Base-by-base conservation (phyloP, 2,113 vertebrate genomes). In the Syngnathoides biaculeatus region DNA sequence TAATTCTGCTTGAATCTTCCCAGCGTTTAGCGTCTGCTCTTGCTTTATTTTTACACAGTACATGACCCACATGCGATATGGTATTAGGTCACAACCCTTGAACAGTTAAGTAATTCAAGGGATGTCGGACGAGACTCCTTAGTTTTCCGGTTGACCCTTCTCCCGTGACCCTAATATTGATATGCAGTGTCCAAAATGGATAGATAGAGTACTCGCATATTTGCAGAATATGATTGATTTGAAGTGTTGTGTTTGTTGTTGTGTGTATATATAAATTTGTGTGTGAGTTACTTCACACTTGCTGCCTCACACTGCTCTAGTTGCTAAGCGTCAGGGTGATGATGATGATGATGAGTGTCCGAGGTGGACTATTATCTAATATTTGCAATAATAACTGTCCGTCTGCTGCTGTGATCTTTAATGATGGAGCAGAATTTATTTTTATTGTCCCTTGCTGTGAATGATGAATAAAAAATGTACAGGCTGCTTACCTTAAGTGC, bases 271-370 rank as follows among this genome's bases (percentile, higher is more conserved):
- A 22, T 5, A 10, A 39, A n/a, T 10, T 5, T 43, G 39, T 65
- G 42, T 60, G 19, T 47, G 20, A 67, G 30, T 75, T 63, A 13
- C 1, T 3, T 30, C 62, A 48, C 57, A 71, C 35, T 75, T 66
- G 57, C 59, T 43, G 10, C 68, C 74, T 64, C 38, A 65, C 48
- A 71, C 19, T 65, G 45, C 50, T 83, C 72, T 79, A 72, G 85
- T 90, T 91, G 86, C 84, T 88, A 87, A 71, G 88, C 85, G 72
- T 84, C 86, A 78, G 68, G 67, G 73, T 77, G 68, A 73, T 22
- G 39, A 74, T 77, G 68, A 73, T 22, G 39, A 61, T 22, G 20
- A 62, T 64, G 78, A 67, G 68, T 74, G 67, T 73, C 75, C 59
- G 58, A 78, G 43, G 48, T 74, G 80, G 86, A 84, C 87, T 86